Evolutionary conservation across 2,113 vertebrate species (phyloP).

Genomic region (Micronycteris hirsuta): DNA sequence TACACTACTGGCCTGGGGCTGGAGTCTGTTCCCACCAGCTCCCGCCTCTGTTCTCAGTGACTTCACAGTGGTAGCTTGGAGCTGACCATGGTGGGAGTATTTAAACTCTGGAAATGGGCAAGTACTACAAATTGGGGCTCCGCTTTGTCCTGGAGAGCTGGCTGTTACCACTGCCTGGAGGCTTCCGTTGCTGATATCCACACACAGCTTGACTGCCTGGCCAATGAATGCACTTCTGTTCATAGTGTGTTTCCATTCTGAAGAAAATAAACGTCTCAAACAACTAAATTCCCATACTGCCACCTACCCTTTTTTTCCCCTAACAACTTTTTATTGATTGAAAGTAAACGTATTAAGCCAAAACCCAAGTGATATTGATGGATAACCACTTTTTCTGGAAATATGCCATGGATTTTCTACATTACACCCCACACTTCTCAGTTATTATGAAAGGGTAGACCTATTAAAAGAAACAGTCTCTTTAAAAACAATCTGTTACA

Average conservation of each 20-base stretch:
- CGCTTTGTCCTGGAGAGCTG: neutral
- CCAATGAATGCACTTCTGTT: neutral
- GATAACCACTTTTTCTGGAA: neutral
- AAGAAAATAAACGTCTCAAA: neutral
- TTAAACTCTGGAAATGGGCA: neutral
- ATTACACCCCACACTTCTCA: neutral
- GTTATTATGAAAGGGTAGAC: neutral
- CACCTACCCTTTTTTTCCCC: neutral
- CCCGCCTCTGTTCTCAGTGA: neutral
- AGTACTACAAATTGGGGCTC: neutral
- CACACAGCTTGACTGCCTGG: neutral
- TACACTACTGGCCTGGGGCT: neutral
- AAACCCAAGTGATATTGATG: neutral
- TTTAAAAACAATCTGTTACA: neutral
- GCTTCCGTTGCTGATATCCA: neutral
- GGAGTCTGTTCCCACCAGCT: accelerated
- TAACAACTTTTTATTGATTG: neutral
- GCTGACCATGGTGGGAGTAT: no score
- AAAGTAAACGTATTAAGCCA: neutral
- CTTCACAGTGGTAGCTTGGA: neutral
- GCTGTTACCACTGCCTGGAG: neutral
- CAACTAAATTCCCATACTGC: neutral
- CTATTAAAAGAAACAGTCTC: neutral
- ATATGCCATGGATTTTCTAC: neutral
- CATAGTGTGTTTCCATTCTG: neutral